Evolutionary conservation across 2,797 vertebrate species (phyloP).

Genomic region (Coluber constrictor): DNA sequence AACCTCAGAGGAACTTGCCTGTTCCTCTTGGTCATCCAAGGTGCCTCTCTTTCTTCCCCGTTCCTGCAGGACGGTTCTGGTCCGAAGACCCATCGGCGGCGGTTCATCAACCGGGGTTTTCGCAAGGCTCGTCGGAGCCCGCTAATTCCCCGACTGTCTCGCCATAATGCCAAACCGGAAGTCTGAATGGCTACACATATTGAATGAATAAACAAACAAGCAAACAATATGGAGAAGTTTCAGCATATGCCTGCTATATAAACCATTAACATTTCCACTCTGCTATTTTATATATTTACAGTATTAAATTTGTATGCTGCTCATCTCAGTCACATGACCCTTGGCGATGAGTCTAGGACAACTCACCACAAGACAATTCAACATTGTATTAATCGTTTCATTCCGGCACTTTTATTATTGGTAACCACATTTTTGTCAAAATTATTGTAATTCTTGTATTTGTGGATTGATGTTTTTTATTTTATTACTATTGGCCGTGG

Average conservation of each 20-base stretch:
- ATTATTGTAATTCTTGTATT: neutral
- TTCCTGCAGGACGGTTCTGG: too few relatives aligned
- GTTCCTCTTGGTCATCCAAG: too few relatives aligned
- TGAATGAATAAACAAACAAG: neutral
- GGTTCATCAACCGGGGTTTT: too few relatives aligned
- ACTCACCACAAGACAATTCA: neutral
- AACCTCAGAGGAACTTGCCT: too few relatives aligned
- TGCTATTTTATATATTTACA: neutral
- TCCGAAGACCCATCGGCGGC: too few relatives aligned
- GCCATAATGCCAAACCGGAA: too few relatives aligned
- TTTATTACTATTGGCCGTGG: neutral
- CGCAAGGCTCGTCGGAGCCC: too few relatives aligned
- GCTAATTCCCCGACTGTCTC: too few relatives aligned
- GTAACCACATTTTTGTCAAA: neutral
- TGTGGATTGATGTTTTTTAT: neutral
- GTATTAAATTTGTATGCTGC: neutral
- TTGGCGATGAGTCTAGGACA: neutral
- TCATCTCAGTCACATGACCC: neutral
- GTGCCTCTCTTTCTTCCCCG: too few relatives aligned
- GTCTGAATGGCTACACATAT: neutral
- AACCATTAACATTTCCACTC: neutral
- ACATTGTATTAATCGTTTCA: neutral
- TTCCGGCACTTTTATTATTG: neutral
- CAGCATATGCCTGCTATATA: neutral
- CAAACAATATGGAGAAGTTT: neutral